These are phyloP conservation scores for Gyrodactylus salaris DNA, from an alignment of 1,140 invertebrate genomes.

Conservation along the genomic window DNA sequence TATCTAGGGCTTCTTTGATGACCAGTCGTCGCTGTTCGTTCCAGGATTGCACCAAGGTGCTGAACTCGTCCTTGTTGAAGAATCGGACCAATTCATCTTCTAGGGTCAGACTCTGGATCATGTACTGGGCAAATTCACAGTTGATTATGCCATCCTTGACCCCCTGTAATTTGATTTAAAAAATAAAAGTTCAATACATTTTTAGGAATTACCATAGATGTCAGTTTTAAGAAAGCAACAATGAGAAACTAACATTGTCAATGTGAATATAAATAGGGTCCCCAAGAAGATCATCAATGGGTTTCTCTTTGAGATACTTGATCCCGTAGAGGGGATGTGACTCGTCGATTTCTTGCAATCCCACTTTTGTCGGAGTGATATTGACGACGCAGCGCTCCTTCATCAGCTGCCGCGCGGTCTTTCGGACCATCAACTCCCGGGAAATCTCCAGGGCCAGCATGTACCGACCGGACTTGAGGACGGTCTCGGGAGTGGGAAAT, in stretches of 20 bases:
- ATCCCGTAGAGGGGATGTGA: slow-evolving; percentile 44
- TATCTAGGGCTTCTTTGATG: background rate
- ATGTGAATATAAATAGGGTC: slow-evolving; percentile 25
- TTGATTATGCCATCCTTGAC: slow-evolving; percentile 49
- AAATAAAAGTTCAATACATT: too few relatives aligned
- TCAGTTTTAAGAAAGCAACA: too few relatives aligned
- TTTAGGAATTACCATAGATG: too few relatives aligned
- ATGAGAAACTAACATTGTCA: slow-evolving; percentile 3
- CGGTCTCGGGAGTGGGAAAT: slow-evolving; percentile 33
- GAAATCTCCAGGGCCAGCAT: slow-evolving; percentile 5
- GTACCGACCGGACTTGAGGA: slow-evolving; percentile 20
- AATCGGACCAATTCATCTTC: background rate
- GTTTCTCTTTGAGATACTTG: slow-evolving; percentile 79
- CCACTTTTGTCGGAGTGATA: slow-evolving; percentile 1
- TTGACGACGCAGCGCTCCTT: slow-evolving; percentile 3
- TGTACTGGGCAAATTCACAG: slow-evolving; percentile 10
- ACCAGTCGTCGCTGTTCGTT: slow-evolving; percentile 36
- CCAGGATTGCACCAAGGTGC: slow-evolving; percentile 75
- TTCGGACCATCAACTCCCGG: background rate
- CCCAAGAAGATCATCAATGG: slow-evolving; percentile 46
- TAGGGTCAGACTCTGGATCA: background rate
- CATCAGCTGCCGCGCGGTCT: slow-evolving; percentile 5
- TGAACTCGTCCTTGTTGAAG: slow-evolving; percentile 49
- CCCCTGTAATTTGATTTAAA: too few relatives aligned
- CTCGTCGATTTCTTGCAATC: slow-evolving; percentile 33